Percentiles rank a stretch among this genome's conserved stretches.
These are phyloP conservation scores for Physocephala rufipes DNA, from an alignment of 2,888 invertebrate species.

Conservation along the genomic window DNA sequence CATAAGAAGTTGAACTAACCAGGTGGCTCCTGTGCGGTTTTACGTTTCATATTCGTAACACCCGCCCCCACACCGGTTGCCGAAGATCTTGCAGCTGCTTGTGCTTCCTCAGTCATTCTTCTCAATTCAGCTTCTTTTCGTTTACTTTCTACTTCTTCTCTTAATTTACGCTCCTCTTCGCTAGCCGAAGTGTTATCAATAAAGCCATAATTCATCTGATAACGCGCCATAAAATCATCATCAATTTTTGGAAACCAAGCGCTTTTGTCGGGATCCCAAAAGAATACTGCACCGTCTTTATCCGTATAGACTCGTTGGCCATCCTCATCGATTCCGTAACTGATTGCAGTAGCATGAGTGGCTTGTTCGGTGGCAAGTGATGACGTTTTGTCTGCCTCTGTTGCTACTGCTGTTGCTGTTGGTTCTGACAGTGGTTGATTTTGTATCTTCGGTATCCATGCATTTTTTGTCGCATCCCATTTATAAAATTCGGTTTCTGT, in stretches of 20 bases:
- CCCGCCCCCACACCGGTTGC: slow-evolving; percentile 12
- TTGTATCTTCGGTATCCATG: slow-evolving; percentile 68
- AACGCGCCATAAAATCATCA: slow-evolving; percentile 94
- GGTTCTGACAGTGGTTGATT: slow-evolving; percentile 13
- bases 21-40: slow-evolving; percentile 68
- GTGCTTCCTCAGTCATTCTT: slow-evolving; percentile 56
- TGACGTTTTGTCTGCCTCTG: no score
- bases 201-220: slow-evolving; percentile 95
- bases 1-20: no score
- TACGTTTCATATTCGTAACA: slow-evolving; percentile 62
- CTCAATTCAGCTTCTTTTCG: slow-evolving; percentile 53
- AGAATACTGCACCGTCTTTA: slow-evolving; percentile 86
- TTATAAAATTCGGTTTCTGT: slow-evolving; percentile 68
- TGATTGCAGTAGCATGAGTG: slow-evolving; percentile 53
- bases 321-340: slow-evolving; percentile 80
- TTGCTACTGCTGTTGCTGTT: slow-evolving; percentile 12
- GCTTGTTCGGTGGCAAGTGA: slow-evolving; percentile 32
- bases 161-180: slow-evolving; percentile 50
- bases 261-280: slow-evolving; percentile 89
- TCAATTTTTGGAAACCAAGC: slow-evolving; percentile 98
- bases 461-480: slow-evolving; percentile 71
- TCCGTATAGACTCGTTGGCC: slow-evolving; percentile 84
- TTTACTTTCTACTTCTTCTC: slow-evolving; percentile 46
- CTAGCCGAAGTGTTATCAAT: slow-evolving; percentile 69
- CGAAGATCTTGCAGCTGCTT: slow-evolving; percentile 44